Base-by-base conservation (phyloP, 1,140 invertebrate species). In the Drosophila neocordata region DNA sequence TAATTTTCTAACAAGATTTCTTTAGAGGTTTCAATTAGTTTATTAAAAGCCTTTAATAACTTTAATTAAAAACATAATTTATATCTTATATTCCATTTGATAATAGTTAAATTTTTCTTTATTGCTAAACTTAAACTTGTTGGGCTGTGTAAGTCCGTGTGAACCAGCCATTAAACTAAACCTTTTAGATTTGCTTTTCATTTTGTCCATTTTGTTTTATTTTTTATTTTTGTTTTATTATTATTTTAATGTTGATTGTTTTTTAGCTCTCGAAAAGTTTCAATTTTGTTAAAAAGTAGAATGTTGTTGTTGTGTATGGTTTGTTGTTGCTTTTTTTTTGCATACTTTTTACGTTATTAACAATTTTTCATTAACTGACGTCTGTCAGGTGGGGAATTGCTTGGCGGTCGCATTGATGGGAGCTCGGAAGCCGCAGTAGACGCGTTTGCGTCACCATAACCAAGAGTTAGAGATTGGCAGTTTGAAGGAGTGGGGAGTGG, bases 311-410 rank as follows among this genome's bases (percentile, higher is more conserved):
- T 24, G 22, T 24, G 22, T 24, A 24, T 24, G 22, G n/a, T n/a
- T 38, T 38, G 8, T 38, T 0, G n/a, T 38, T n/a, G 1, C 13
- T 12, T 58, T 27, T 58, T 27, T 62, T 65, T 41, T 62, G 56
- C 61, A 24, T 62, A 71, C 69, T 75, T 62, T 57, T 62, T 57
- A 37, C 35, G 52, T 70, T 70, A 63, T 66, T 59, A 70, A 65
- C 53, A 74, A 64, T 65, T 74, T 56, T 38, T 56, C 53, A 63
- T 68, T 68, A 70, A 48, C 68, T 20, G 13, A 52, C 22, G 22
- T 52, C 51, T 64, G 62, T 38, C 62, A 64, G 62, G 15, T 51
- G 53, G 31, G 20, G 55, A 44, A 41, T 38, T 61, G 37, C 7
- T 44, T 60, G 51, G 34, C 8, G 60, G 41, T 48, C 5, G 41